Evolutionary conservation across 2,797 vertebrate species (phyloP).

Genomic region (Sebastes jordani): DNA sequence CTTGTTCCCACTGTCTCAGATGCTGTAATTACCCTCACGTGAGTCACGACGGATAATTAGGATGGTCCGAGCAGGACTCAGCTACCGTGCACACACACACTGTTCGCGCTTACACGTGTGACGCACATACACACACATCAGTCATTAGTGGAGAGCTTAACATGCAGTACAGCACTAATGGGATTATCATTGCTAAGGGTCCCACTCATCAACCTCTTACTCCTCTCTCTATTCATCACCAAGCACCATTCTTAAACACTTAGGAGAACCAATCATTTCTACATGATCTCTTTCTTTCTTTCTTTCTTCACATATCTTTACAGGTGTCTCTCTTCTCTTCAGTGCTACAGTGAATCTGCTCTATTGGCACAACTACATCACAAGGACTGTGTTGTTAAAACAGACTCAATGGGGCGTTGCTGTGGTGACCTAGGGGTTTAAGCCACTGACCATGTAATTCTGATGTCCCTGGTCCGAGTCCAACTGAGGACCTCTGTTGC

Average conservation of each 20-base stretch:
- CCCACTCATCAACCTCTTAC: constrained; percentile 62
- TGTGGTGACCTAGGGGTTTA: neutral
- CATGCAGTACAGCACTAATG: constrained; percentile 66
- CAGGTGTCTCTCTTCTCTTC: neutral
- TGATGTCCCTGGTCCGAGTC: neutral
- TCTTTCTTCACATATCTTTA: neutral
- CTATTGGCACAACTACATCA: neutral
- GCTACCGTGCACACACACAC: constrained; percentile 16
- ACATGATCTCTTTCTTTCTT: neutral
- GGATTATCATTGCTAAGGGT: constrained; percentile 74
- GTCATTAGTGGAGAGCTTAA: constrained; percentile 65
- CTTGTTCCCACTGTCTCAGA: constrained; percentile 63
- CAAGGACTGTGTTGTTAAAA: neutral
- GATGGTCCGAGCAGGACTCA: constrained; percentile 42
- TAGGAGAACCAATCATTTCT: neutral
- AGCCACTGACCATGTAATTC: neutral
- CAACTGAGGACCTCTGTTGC: neutral
- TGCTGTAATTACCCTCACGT: constrained; percentile 73
- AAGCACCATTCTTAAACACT: constrained; percentile 29
- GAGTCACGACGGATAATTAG: constrained; percentile 72
- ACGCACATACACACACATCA: constrained; percentile 49
- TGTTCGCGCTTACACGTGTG: constrained; percentile 6
- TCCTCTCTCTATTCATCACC: constrained; percentile 42
- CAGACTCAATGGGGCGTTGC: neutral
- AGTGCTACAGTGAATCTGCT: neutral